Conservation (phyloP, 2,797 vertebrate species). For the Muraenolepis orangiensis region DNA sequence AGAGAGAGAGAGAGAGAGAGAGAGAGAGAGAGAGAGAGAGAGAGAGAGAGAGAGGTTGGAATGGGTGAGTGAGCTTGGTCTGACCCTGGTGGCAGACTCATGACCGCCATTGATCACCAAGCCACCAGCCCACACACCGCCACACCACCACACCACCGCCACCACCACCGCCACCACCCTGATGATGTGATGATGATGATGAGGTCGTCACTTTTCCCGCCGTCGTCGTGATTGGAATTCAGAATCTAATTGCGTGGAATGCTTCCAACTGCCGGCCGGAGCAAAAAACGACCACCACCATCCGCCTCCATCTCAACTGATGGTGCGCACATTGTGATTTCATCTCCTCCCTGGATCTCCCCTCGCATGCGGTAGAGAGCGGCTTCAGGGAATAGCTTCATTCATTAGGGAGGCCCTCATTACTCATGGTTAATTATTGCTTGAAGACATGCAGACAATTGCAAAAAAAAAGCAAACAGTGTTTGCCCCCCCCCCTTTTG, state of each 20-base stretch:
- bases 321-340: constrained; percentile 19
- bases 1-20: neutral
- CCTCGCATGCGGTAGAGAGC: constrained; percentile 38
- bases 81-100: constrained; percentile 38
- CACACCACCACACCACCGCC: no score
- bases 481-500: no score
- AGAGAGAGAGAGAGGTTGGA: constrained; percentile 14
- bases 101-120: constrained; percentile 52
- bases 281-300: constrained; percentile 45
- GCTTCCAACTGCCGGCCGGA: constrained; percentile 36
- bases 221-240: constrained; percentile 50
- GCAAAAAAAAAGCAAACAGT: constrained; percentile 33
- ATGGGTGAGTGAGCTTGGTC: constrained; percentile 38
- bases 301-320: constrained; percentile 34
- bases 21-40: neutral
- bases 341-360: constrained; percentile 31
- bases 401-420: constrained; percentile 67
- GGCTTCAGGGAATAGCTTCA: constrained; percentile 57
- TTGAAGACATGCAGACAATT: constrained; percentile 55
- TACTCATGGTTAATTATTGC: constrained; percentile 67
- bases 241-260: constrained; percentile 53
- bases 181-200: no score
- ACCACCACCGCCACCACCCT: no score
- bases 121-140: constrained; percentile 28
- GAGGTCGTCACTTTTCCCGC: constrained; percentile 41